Conservation (phyloP, 2,888 invertebrate species). For the Stenurella melanura region DNA sequence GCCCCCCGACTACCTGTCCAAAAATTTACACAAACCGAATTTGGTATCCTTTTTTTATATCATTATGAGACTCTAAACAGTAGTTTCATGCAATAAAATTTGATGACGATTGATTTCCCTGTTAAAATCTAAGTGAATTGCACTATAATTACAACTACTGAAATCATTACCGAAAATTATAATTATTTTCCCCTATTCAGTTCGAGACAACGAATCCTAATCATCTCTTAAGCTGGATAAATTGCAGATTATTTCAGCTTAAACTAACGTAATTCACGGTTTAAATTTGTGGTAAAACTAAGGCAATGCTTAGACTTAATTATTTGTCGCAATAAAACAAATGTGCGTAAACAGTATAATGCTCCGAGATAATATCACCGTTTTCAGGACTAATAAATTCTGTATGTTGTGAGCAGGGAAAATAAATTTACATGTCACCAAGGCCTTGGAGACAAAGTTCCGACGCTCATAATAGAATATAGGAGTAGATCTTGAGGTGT, state of each 20-base stretch:
- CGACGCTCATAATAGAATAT: neutral
- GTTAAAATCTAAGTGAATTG: too few relatives aligned
- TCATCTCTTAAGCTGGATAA: neutral
- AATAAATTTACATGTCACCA: constrained; percentile 2
- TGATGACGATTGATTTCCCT: too few relatives aligned
- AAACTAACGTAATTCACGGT: neutral
- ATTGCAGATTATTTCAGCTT: neutral
- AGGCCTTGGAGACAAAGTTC: neutral
- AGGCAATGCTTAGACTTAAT: constrained; percentile 18
- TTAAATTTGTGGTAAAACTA: constrained; percentile 17
- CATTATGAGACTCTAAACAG: too few relatives aligned
- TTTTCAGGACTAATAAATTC: neutral
- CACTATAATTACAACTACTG: too few relatives aligned
- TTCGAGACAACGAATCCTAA: too few relatives aligned
- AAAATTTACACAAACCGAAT: too few relatives aligned
- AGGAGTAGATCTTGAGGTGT: neutral
- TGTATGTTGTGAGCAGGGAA: neutral
- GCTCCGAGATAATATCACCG: neutral
- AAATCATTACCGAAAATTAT: too few relatives aligned
- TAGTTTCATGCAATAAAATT: too few relatives aligned
- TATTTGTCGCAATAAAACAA: constrained; percentile 24
- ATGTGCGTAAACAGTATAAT: constrained; percentile 24
- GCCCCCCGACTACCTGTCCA: too few relatives aligned
- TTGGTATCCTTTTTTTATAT: too few relatives aligned
- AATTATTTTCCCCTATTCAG: too few relatives aligned